Base-by-base conservation (phyloP, 2,888 invertebrate genomes). In the Arrhopalites spinosus region DNA sequence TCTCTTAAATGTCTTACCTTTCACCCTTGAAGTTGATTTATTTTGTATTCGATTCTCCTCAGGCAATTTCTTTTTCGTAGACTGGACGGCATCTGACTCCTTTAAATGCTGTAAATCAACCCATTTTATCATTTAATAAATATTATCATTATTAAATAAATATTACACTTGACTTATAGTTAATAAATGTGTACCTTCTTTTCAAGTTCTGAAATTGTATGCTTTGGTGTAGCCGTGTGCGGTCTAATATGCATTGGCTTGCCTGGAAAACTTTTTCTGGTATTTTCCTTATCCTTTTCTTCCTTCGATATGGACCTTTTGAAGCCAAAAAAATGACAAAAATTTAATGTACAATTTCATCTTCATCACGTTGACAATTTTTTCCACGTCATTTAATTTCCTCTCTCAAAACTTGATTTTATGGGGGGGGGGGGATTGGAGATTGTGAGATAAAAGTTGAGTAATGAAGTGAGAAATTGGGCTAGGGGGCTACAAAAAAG, bases 261-360 rank as follows among this genome's bases (percentile, higher is more conserved):
- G 36, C 80, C 90, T 68, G 92, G 92, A 53, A 91, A 91, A 77
- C 90, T 90, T 86, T 92, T 93, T 81, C 92, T 92, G 84, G 92
- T 93, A 85, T 91, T 92, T 86, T 93, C 93, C 83, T 92, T 91
- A 81, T 93, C 93, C 84, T 94, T 94, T 84, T 94, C 94, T 85
- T 93, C 94, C 84, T 93, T 91, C 78, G 93, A 91, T 80, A 93
- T 90, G 72, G 91, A 91, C 87, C 93, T 93, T 79, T 59, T 59
- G 45, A 27, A 43, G 66, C 63, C 61, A 1, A 13, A 67, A 27
- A 50, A 50, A 47, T 15, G 17, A 43, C 25, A 64, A 74, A 47
- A 63, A 30, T 17, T 8, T 13, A 36, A 7, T 11, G 11, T 36
- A 11, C 36, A 36, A 7, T 11, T 3, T 36, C 36, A 36, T 36